Percentiles rank a stretch among this genome's conserved stretches.
These are phyloP conservation scores for Candoia aspera DNA, from an alignment of 2,113 vertebrate species.

Conservation along the genomic window DNA sequence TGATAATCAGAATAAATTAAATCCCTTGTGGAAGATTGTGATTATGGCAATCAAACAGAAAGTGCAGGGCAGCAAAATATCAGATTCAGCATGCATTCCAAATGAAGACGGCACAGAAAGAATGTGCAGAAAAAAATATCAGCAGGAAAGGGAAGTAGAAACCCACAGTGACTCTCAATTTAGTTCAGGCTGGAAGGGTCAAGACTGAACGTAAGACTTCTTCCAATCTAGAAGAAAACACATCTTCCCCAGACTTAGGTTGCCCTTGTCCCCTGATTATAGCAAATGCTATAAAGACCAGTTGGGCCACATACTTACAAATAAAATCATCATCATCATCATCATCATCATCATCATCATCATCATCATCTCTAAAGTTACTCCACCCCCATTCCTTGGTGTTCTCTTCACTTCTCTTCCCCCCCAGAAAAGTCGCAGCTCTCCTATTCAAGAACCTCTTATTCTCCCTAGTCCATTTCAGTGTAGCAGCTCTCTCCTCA, in stretches of 20 bases:
- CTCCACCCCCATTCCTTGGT: not conserved
- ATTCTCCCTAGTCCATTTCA: not conserved
- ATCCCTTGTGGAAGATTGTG: not conserved
- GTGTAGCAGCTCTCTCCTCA: not conserved
- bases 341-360: too few species aligned
- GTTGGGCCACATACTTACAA: not conserved
- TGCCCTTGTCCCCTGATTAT: not conserved
- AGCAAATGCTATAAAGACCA: not conserved
- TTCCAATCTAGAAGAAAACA: not conserved
- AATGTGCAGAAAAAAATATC: not conserved
- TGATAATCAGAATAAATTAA: not conserved
- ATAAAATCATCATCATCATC: too few species aligned
- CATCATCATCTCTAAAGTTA: not conserved
- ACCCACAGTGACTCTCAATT: not conserved
- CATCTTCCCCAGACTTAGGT: not conserved
- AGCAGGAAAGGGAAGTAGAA: not conserved
- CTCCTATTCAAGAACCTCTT: not conserved
- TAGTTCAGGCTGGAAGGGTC: not conserved
- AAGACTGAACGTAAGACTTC: not conserved
- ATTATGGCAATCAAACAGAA: not conserved
- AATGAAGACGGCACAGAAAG: not conserved
- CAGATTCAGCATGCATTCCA: not conserved
- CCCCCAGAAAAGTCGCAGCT: not conserved
- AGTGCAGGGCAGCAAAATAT: not conserved
- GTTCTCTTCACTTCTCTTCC: not conserved